Evolutionary conservation across 2,888 invertebrate species (phyloP).

Genomic region (Heteromyza rotundicornis): DNA sequence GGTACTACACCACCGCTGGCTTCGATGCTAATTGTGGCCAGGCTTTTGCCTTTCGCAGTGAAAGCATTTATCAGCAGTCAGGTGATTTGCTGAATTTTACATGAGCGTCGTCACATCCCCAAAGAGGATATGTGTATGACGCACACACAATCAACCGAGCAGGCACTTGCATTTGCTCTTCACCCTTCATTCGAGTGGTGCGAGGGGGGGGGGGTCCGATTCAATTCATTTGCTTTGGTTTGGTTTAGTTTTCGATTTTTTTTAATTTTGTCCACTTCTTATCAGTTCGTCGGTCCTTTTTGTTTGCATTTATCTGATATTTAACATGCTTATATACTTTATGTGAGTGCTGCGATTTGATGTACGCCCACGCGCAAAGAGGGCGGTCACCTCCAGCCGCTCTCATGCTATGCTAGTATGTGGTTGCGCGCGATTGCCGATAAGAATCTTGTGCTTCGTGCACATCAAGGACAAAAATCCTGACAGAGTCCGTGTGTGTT

Average conservation of each 20-base stretch:
- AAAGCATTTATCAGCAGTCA: background rate
- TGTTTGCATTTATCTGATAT: conserved; percentile 49
- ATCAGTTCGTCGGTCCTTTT: background rate
- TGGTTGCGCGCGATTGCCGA: conserved; percentile 24
- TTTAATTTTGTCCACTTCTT: background rate
- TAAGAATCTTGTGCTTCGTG: conserved; percentile 38
- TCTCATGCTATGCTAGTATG: background rate
- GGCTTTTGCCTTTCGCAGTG: background rate
- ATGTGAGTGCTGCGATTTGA: conserved; percentile 22
- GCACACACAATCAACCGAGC: background rate
- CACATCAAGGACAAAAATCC: conserved; percentile 49
- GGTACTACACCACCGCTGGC: background rate
- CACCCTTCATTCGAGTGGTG: conserved; percentile 5
- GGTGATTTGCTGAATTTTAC: conserved; percentile 54
- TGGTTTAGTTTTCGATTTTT: conserved; percentile 18
- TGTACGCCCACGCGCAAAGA: conserved; percentile 48
- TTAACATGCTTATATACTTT: conserved; percentile 46
- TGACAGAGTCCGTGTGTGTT: conserved; percentile 25
- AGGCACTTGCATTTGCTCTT: conserved; percentile 26
- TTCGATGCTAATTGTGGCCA: background rate
- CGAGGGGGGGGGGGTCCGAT: background rate
- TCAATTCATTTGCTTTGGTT: background rate
- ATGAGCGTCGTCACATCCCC: conserved; percentile 37
- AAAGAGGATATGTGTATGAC: conserved; percentile 14
- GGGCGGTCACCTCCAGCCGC: conserved; percentile 13